Evolutionary conservation across 2,888 invertebrate species (phyloP).

Genomic region (Eupithecia abbreviata): DNA sequence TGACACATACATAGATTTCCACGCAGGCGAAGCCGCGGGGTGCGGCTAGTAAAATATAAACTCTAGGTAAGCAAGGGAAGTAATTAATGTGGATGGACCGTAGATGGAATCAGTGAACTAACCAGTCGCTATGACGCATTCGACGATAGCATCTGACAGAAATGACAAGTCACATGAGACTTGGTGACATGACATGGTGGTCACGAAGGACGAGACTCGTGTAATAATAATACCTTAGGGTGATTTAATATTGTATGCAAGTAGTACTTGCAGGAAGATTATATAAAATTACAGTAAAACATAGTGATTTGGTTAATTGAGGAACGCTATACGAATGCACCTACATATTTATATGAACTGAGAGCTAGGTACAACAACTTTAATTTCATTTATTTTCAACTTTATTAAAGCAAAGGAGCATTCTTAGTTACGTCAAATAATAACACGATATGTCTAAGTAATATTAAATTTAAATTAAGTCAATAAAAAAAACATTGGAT

Average conservation of each 20-base stretch:
- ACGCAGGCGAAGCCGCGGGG: too few species aligned
- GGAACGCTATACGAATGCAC: background rate
- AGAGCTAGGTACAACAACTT: background rate
- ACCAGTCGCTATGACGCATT: background rate
- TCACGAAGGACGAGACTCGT: background rate
- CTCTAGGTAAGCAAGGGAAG: background rate
- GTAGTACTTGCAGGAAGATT: background rate
- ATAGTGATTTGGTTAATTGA: background rate
- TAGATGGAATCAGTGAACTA: conserved; percentile 1
- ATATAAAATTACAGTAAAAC: background rate
- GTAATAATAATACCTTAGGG: background rate
- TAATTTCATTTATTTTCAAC: too few species aligned
- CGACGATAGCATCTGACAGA: conserved; percentile 2
- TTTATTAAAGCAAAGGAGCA: too few species aligned
- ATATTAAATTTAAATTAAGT: too few species aligned
- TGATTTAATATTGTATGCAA: background rate
- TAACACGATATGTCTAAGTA: too few species aligned
- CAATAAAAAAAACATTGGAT: too few species aligned
- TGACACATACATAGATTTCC: too few species aligned
- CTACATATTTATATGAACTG: background rate
- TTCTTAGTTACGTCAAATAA: too few species aligned
- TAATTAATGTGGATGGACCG: background rate
- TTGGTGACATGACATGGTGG: background rate
- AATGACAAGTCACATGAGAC: background rate
- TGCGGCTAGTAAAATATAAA: background rate